Evolutionary conservation across 2,888 invertebrate species (phyloP).

Genomic region (Cryptus viduatorius): DNA sequence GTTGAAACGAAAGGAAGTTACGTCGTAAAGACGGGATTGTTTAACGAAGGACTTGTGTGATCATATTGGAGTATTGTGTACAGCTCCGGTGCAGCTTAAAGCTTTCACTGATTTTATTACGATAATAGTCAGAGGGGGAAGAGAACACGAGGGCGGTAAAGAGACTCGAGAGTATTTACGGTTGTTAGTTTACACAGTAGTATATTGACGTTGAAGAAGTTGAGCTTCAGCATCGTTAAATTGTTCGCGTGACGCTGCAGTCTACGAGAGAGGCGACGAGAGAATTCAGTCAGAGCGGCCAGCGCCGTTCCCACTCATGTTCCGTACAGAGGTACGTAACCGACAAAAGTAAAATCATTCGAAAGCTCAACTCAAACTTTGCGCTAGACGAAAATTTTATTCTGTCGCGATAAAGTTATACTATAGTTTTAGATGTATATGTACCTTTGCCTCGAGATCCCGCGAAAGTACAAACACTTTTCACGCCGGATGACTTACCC

Average conservation of each 20-base stretch:
- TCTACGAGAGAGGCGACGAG: not conserved
- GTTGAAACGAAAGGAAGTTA: not conserved
- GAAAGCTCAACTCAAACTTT: conserved; percentile 44
- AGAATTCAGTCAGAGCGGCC: not conserved
- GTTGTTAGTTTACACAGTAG: conserved; percentile 15
- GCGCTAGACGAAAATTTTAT: conserved; percentile 44
- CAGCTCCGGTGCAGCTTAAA: not conserved
- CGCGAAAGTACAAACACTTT: conserved; percentile 46
- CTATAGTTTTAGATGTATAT: conserved; percentile 2
- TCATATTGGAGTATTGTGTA: not conserved
- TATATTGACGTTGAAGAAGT: conserved; percentile 38
- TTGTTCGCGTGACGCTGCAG: conserved; percentile 8
- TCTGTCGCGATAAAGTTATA: conserved; percentile 23
- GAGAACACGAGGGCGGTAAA: not conserved
- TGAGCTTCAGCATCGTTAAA: conserved; percentile 29
- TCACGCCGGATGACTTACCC: conserved; percentile 19
- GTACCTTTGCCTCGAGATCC: conserved; percentile 1
- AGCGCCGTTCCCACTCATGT: not conserved
- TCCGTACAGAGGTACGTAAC: not conserved
- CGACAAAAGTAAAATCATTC: conserved; percentile 33
- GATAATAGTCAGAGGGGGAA: not conserved
- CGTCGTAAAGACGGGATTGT: not conserved
- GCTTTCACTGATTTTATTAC: not conserved
- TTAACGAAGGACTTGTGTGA: not conserved
- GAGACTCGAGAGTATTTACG: conserved; percentile 18